A percentile compares a stretch with the other conserved stretches of the same genome.
Evolutionary conservation across 2,113 vertebrate genomes (phyloP).

Genomic region (Cinclus cinclus): DNA sequence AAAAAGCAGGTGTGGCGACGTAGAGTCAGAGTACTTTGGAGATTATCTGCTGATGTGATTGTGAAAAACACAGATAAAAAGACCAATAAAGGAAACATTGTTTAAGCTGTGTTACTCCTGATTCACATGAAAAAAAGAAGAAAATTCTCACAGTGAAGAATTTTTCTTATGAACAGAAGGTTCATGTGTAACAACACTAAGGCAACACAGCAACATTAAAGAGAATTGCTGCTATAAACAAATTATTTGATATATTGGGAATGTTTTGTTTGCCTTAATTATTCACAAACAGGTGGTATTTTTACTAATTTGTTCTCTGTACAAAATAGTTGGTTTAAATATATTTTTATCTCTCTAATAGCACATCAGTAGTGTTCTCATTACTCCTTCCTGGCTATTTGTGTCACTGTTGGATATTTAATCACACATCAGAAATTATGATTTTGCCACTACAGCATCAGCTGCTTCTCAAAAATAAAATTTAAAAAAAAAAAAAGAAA

Average conservation of each 20-base stretch:
- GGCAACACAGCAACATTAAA: background rate
- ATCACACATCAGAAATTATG: background rate
- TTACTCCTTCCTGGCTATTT: background rate
- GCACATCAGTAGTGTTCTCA: background rate
- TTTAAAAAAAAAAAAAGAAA: no score
- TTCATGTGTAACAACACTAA: background rate
- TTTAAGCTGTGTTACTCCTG: background rate
- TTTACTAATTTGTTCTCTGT: background rate
- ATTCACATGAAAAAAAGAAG: background rate
- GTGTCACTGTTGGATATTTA: background rate
- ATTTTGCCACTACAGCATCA: background rate
- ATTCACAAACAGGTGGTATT: slow-evolving; percentile 9
- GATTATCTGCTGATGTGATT: background rate
- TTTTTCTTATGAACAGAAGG: background rate
- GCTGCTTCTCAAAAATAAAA: background rate
- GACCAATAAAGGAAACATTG: background rate
- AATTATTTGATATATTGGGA: background rate
- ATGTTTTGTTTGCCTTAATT: slow-evolving; percentile 19
- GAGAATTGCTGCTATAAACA: background rate
- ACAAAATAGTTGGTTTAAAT: background rate
- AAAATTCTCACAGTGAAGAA: background rate
- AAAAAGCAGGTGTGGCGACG: background rate
- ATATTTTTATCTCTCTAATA: background rate
- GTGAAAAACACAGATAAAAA: background rate
- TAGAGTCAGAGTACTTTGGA: background rate